phyloP scores from a whole-genome alignment of 2,888 invertebrate species.

The Stictocephala bisonia region DNA sequence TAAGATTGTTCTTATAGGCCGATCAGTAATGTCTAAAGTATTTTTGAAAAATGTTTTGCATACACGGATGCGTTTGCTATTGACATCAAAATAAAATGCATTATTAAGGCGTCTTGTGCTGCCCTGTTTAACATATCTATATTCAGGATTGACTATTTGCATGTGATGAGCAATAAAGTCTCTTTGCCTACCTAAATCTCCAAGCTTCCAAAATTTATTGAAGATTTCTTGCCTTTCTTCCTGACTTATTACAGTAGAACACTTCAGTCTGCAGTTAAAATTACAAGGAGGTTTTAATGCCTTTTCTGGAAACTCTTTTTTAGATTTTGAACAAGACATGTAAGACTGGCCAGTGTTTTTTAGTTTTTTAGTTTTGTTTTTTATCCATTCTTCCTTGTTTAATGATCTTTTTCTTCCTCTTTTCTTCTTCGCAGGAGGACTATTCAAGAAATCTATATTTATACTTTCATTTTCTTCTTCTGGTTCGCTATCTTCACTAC shows the following conservation, averaged over 20 bases:
- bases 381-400: constrained; percentile 10
- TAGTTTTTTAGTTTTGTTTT: constrained; percentile 1
- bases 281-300: constrained; percentile 15
- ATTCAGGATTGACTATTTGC: constrained; percentile 5
- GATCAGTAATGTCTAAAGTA: constrained; percentile 21
- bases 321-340: constrained; percentile 22
- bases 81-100: constrained; percentile 29
- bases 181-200: constrained; percentile 20
- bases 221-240: constrained; percentile 17
- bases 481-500: constrained; percentile 3
- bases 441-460: constrained; percentile 24
- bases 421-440: not conserved
- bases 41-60: constrained; percentile 23
- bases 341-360: constrained; percentile 19
- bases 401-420: constrained; percentile 19
- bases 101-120: constrained; percentile 33
- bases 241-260: not conserved
- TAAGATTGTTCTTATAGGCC: constrained; percentile 17
- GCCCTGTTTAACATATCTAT: constrained; percentile 23
- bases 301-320: constrained; percentile 14
- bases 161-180: constrained; percentile 20
- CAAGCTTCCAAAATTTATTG: constrained; percentile 13
- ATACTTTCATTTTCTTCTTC: constrained; percentile 21
- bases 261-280: constrained; percentile 21
- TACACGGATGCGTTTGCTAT: constrained; percentile 15